Evolutionary conservation across 2,797 vertebrate genomes (phyloP), one percentile per base, ranked within the genome.

Genomic region (Melanotaenia maccullochi): DNA sequence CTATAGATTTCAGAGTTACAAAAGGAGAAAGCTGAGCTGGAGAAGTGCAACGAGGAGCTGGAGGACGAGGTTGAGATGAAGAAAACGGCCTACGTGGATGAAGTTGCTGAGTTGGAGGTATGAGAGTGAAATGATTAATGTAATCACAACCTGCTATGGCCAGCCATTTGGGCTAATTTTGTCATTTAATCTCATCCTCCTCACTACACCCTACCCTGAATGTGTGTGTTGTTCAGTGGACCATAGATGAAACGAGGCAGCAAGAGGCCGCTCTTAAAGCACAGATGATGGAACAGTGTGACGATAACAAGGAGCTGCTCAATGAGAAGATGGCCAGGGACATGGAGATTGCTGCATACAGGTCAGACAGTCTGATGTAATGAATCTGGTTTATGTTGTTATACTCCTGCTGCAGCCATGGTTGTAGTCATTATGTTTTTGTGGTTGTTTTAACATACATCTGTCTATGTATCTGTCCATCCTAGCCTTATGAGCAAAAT

Each of bases 251-350:
- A 74, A 90, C 94, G 84, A 82, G 64, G 76, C 81, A 87, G 12
- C 82, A 90, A 54, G 88, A 92, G 79, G 66, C 55, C 4, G 85
- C 92, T 60, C 73, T 94, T 60, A 67, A 90, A 51, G 78, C 65
- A 13, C 89, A 94, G 88, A 94, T 93, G 86, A 92, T 77, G 69
- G 92, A 94, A 78, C 94, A 94, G 76, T 92, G 87, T 78, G 89
- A 76, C 9, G 92, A 94, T 60, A 92, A 94, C 51, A 82, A 89
- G 77, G 84, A 90, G 20, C 87, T 95, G 78, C 90, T 95, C 57
- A 78, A 24, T 58, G 86, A 94, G 88, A 95, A 95, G 85, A 95
- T 94, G 93, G 89, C 90, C 64, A 90, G 93, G 87, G 93, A 94
- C 68, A 89, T 94, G 65, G 94, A 95, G 84, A 94, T 95, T 4